Base-by-base conservation (phyloP, 2,113 vertebrate species). In the Uropsilus gracilis region DNA sequence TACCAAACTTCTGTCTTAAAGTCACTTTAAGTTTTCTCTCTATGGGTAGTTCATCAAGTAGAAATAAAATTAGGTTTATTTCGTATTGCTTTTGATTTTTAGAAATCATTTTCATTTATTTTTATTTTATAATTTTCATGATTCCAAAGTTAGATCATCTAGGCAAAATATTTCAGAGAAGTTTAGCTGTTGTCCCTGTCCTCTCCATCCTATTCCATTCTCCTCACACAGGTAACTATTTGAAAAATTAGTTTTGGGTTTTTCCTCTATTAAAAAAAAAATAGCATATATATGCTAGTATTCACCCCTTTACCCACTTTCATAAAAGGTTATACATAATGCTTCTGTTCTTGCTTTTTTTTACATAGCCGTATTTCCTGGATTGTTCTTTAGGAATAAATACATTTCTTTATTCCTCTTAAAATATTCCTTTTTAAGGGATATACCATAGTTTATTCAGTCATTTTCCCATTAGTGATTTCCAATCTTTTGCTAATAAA, bases 41-140 rank as follows among this genome's bases (percentile, higher is more conserved):
- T 75, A 17, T 83, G 42, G 10, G 73, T 89, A 89, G 59, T 91
- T n/a, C n/a, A n/a, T n/a, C n/a, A n/a, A n/a, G n/a, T n/a, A n/a
- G n/a, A n/a, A n/a, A n/a, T n/a, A n/a, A n/a, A n/a, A n/a, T n/a
- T n/a, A n/a, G n/a, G n/a, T n/a, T n/a, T n/a, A n/a, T n/a, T n/a
- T n/a, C n/a, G n/a, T n/a, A n/a, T n/a, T n/a, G n/a, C n/a, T n/a
- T n/a, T n/a, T n/a, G n/a, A n/a, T n/a, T n/a, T n/a, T n/a, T 61
- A 88, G 46, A 63, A 69, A 44, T 55, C 61, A 82, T 63, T 81
- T 75, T 48, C 20, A 48, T 37, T 28, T 53, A 34, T 42, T 86
- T 81, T 81, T 73, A 46, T 75, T 94, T 86, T 57, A 75, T 61
- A 59, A 50, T 86, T 94, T 63, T 91, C 37, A 30, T 20, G 32